These are phyloP conservation scores for Isoperla grammatica DNA, from an alignment of 2,888 invertebrate species.

Conservation along the genomic window DNA sequence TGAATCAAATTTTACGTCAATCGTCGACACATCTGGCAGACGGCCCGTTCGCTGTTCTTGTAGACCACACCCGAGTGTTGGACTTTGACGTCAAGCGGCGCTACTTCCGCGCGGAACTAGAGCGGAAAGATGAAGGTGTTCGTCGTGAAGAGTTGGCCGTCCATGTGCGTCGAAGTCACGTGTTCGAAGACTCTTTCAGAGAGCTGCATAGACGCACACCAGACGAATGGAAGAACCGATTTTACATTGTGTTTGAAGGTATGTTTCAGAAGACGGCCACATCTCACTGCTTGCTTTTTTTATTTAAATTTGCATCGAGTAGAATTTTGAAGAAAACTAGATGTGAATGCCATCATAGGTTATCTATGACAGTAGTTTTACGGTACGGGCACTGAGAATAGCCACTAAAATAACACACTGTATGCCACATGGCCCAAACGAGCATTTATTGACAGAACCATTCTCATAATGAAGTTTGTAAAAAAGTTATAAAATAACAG, in stretches of 20 bases:
- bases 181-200: constrained; percentile 85
- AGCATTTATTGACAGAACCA: too few species aligned
- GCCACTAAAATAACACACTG: too few species aligned
- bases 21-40: constrained; percentile 71
- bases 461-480: too few species aligned
- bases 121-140: constrained; percentile 72
- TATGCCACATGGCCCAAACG: too few species aligned
- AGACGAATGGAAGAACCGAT: constrained; percentile 87
- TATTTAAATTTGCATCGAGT: too few species aligned
- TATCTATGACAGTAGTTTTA: too few species aligned
- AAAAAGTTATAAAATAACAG: too few species aligned
- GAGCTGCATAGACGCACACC: constrained; percentile 75
- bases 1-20: constrained; percentile 84
- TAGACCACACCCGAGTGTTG: constrained; percentile 78
- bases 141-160: constrained; percentile 79
- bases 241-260: constrained; percentile 91
- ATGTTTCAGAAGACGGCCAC: constrained; percentile 29
- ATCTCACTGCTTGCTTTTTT: constrained; percentile 1
- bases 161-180: constrained; percentile 73
- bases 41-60: constrained; percentile 81
- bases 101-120: constrained; percentile 82
- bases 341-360: too few species aligned
- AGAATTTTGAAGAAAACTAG: too few species aligned
- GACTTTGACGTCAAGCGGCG: constrained; percentile 87
- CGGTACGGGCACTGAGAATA: too few species aligned